Percentiles rank a stretch among this genome's conserved stretches.
These are phyloP conservation scores for Seladonia tumulorum DNA, from an alignment of 2,888 invertebrate species.

Conservation along the genomic window DNA sequence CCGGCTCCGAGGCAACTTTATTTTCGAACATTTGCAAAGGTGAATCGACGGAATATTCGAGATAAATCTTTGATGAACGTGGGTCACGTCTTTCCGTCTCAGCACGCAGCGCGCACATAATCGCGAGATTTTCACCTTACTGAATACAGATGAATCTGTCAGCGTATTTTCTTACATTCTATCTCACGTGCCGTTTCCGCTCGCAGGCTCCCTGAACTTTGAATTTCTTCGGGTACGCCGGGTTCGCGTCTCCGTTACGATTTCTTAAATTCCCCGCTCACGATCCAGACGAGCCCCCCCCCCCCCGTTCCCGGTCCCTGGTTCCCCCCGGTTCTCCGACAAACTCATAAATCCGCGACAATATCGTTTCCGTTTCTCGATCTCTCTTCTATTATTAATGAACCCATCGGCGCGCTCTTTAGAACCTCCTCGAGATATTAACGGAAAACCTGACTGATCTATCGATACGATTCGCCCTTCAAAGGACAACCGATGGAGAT, in stretches of 20 bases:
- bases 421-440: constrained; percentile 38
- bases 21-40: constrained; percentile 46
- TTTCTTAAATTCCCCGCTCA: constrained; percentile 13
- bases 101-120: constrained; percentile 70
- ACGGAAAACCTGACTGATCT: constrained; percentile 46
- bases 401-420: constrained; percentile 39
- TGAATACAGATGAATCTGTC: constrained; percentile 80
- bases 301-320: neutral
- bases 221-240: constrained; percentile 11
- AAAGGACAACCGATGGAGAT: constrained; percentile 54
- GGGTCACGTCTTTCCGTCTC: constrained; percentile 69
- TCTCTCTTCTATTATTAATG: constrained; percentile 26
- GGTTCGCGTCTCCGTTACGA: constrained; percentile 5
- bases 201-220: constrained; percentile 1
- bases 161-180: constrained; percentile 65
- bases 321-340: neutral
- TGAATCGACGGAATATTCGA: constrained; percentile 64
- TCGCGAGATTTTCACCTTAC: constrained; percentile 75
- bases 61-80: constrained; percentile 69
- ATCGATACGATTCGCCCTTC: constrained; percentile 56
- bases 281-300: neutral
- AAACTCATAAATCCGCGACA: constrained; percentile 32
- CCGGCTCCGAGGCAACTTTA: constrained; percentile 46
- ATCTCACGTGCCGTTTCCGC: constrained; percentile 21
- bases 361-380: constrained; percentile 43